Conservation (phyloP, 1,140 invertebrate species). For the Drosophila ironensis region DNA sequence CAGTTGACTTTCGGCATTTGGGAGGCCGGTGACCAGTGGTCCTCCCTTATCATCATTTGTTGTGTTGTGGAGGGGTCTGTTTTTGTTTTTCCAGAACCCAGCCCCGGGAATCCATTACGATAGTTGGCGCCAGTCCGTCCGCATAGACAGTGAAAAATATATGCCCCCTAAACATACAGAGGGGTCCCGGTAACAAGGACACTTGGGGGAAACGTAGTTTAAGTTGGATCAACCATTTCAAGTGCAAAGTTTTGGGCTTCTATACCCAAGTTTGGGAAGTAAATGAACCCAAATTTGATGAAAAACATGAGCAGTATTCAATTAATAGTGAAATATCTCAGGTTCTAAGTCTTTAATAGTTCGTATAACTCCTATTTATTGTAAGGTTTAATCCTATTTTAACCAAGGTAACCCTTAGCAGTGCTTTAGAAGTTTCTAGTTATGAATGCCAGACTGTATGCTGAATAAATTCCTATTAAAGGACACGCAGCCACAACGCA, state of each 20-base stretch:
- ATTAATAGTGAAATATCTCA: too few species aligned
- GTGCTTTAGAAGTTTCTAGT: not conserved
- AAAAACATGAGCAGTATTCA: not conserved
- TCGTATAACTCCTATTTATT: too few species aligned
- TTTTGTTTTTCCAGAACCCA: too few species aligned
- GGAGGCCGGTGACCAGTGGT: constrained; percentile 32
- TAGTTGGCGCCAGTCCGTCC: constrained; percentile 62
- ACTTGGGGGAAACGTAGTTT: too few species aligned
- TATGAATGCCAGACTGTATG: not conserved
- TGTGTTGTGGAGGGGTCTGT: too few species aligned
- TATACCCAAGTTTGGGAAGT: too few species aligned
- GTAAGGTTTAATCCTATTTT: too few species aligned
- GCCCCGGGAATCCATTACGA: constrained; percentile 54
- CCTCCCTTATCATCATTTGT: not conserved
- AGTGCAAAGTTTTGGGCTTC: too few species aligned
- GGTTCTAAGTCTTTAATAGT: too few species aligned
- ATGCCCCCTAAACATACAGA: constrained; percentile 22
- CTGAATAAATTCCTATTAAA: constrained; percentile 15
- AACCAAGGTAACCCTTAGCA: too few species aligned
- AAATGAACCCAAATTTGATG: not conserved
- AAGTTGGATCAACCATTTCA: too few species aligned
- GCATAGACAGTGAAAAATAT: constrained; percentile 42
- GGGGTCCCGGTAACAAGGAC: too few species aligned
- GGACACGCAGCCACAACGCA: constrained; percentile 42
- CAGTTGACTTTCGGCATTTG: constrained; percentile 57